Conservation (phyloP, 30 jellyfish, hydroid and myxozoan species). For the Hydractinia symbiolongicarpus region DNA sequence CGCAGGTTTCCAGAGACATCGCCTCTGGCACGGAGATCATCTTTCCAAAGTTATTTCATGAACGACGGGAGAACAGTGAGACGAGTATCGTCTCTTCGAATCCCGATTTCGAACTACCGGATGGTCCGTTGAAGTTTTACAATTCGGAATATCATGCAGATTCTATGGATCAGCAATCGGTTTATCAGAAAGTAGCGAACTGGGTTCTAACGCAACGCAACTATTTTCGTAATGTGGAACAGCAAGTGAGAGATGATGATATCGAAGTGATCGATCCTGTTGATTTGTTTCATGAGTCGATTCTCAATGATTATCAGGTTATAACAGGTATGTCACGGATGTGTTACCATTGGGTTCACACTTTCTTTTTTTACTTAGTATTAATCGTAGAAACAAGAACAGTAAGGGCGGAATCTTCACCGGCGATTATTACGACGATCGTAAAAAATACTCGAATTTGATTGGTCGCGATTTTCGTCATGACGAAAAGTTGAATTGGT, state of each 20-base stretch:
- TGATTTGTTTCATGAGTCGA: constrained; percentile 88
- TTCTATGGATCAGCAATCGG: constrained; percentile 33
- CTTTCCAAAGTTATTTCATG: constrained; percentile 79
- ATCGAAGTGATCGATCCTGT: constrained; percentile 97
- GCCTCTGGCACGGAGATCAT: constrained; percentile 71
- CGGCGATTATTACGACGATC: no score
- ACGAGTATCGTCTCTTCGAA: constrained; percentile 40
- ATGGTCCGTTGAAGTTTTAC: constrained; percentile 38
- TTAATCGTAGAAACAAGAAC: no score
- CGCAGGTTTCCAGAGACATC: constrained; percentile 41
- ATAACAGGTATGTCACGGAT: constrained; percentile 41
- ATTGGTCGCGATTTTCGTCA: no score
- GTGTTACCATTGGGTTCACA: no score
- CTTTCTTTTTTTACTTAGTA: no score
- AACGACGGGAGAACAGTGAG: constrained; percentile 32
- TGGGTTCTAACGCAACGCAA: constrained; percentile 93
- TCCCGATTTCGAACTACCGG: constrained; percentile 11
- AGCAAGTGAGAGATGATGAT: constrained; percentile 54
- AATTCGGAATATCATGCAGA: constrained; percentile 9
- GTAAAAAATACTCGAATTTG: no score
- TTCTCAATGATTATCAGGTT: constrained; percentile 69
- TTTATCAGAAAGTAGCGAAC: constrained; percentile 75
- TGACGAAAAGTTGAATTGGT: no score
- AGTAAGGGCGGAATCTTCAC: no score
- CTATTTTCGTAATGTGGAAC: constrained; percentile 54